phyloP scores from a whole-genome alignment of 2,797 vertebrate genomes.

The Poeciliopsis presidionis region DNA sequence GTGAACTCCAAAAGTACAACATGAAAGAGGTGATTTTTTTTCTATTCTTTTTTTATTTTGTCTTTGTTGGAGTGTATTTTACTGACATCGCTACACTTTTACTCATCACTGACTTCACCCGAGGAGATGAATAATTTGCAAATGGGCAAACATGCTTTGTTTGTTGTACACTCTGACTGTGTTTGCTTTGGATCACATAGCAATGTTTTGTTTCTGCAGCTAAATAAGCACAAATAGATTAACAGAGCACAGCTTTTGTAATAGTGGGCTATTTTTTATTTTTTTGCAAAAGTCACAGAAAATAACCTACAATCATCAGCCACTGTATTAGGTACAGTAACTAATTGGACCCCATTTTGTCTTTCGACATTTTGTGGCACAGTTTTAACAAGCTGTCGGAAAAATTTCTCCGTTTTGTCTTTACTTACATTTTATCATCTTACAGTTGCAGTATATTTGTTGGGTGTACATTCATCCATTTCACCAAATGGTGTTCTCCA shows the following conservation, averaged over 20 bases:
- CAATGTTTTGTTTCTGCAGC: constrained; percentile 56
- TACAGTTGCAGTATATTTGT: neutral
- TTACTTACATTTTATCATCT: neutral
- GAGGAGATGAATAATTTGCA: constrained; percentile 67
- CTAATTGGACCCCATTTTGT: neutral
- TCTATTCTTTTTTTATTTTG: constrained; percentile 36
- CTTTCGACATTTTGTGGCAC: neutral
- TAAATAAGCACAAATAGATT: constrained; percentile 64
- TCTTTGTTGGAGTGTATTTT: constrained; percentile 67
- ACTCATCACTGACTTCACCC: constrained; percentile 68
- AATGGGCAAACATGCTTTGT: constrained; percentile 72
- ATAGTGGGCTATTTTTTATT: constrained; percentile 11
- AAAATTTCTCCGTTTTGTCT: neutral
- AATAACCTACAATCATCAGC: constrained; percentile 15
- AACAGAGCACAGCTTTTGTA: constrained; percentile 41
- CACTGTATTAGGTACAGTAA: neutral
- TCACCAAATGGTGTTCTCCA: neutral
- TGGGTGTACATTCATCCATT: neutral
- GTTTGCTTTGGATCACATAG: constrained; percentile 63
- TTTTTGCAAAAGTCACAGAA: constrained; percentile 10
- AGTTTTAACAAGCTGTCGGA: neutral
- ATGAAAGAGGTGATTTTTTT: constrained; percentile 66
- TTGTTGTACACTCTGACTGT: constrained; percentile 62
- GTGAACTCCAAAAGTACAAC: constrained; percentile 72
- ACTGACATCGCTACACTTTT: constrained; percentile 63